Evolutionary conservation across 1,140 invertebrate genomes (phyloP).

Genomic region (Camponotus vicinus): DNA sequence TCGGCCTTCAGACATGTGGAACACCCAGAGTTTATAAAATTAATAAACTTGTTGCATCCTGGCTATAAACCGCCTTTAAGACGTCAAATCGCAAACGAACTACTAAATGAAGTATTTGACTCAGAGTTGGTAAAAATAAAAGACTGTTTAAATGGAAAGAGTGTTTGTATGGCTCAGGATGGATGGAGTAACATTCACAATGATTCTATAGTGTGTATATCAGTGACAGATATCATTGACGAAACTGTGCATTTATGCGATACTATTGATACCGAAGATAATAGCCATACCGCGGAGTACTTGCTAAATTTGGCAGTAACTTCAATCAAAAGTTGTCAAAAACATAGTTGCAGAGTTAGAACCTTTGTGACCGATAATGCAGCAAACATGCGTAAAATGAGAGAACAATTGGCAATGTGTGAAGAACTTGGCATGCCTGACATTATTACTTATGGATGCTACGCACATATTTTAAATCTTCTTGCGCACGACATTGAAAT

Average conservation of each 20-base stretch:
- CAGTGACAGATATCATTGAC: constrained; percentile 29
- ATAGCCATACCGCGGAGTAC: constrained; percentile 40
- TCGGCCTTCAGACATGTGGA: constrained; percentile 61
- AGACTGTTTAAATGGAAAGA: constrained; percentile 24
- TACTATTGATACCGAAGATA: constrained; percentile 57
- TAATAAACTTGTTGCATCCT: constrained; percentile 61
- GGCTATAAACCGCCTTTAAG: constrained; percentile 62
- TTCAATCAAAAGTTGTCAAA: constrained; percentile 40
- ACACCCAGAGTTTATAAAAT: constrained; percentile 64
- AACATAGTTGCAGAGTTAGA: constrained; percentile 22
- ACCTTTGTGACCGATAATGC: constrained; percentile 46
- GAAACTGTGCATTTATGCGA: constrained; percentile 57
- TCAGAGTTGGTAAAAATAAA: constrained; percentile 22
- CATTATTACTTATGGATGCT: constrained; percentile 63
- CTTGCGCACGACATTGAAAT: constrained; percentile 60
- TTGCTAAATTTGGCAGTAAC: constrained; percentile 24
- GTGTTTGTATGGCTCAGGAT: constrained; percentile 57
- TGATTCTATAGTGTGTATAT: constrained; percentile 59
- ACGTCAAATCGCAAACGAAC: constrained; percentile 14
- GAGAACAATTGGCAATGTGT: constrained; percentile 17
- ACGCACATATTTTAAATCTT: constrained; percentile 66
- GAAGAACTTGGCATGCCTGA: constrained; percentile 26
- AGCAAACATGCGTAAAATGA: constrained; percentile 45
- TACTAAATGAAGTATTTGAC: constrained; percentile 35
- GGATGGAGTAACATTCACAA: constrained; percentile 67